Base-by-base conservation (phyloP, 2,888 invertebrate species). In the Mechanitis mazaeus region DNA sequence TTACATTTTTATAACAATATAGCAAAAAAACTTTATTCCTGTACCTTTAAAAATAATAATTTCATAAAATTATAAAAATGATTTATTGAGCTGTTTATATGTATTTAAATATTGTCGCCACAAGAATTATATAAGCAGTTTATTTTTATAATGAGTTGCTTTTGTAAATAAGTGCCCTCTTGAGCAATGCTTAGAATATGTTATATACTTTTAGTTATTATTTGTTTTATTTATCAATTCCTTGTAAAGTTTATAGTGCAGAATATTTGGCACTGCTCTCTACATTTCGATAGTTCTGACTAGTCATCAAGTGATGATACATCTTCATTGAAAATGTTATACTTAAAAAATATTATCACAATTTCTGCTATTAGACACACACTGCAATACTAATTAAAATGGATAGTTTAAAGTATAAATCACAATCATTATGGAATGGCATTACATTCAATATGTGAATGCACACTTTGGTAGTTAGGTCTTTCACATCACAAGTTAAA, bases 221-320 rank as follows among this genome's bases (percentile, higher is more conserved):
- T 54, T 55, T 56, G 65, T 56, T 20, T 66, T 66, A 69, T 69
- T 68, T 68, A 76, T 76, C 76, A 81, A 81, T 80, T 78, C 78
- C 76, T 72, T 68, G 67, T 65, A 61, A 68, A 75, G 64, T 81
- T 83, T 81, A 81, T 66, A 83, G 84, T 84, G 84, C 84, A 63
- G 57, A 72, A 69, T 69, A 74, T 84, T 87, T 86, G 87, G 87
- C 87, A 88, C 87, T 82, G 70, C 64, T 70, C 75, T 75, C 70
- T 69, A 76, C 70, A 68, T 72, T 74, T 71, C 71, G 72, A 76
- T 72, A 75, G 71, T 71, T 72, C 73, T 81, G 85, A 86, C 86
- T 85, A 87, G 83, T 75, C 72, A 72, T 72, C 72, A 59, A 54
- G 53, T 59, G 33, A 45, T 54, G 54, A 46, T 55, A 31, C 50